Conservation (phyloP, 2,888 invertebrate species). For the Drosophila nr. perissopoda region DNA sequence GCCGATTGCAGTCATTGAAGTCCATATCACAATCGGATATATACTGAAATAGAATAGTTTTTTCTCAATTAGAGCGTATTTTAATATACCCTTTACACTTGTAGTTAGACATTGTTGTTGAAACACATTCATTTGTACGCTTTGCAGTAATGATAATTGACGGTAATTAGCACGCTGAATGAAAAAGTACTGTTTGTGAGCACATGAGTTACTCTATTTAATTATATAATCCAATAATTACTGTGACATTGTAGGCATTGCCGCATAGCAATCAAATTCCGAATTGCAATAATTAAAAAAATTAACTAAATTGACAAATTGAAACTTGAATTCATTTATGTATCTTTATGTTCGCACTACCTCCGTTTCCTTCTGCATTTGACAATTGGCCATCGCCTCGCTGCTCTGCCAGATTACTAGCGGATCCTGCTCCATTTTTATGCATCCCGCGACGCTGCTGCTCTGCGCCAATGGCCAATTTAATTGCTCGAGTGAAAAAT, state of each 20-base stretch:
- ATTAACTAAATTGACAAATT: not conserved
- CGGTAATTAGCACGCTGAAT: conserved; percentile 3
- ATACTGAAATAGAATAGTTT: conserved; percentile 14
- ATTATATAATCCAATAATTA: conserved; percentile 11
- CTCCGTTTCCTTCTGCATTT: conserved; percentile 8
- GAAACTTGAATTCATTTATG: not conserved
- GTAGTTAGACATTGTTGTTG: not conserved
- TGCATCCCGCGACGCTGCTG: not conserved
- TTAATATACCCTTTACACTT: not conserved
- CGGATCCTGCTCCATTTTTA: conserved; percentile 17
- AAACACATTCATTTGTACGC: not conserved
- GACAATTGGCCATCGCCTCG: conserved; percentile 3
- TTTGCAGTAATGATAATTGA: conserved; percentile 2
- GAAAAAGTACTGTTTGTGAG: not conserved
- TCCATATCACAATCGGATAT: conserved; percentile 9
- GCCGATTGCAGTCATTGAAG: not conserved
- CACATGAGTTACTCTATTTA: not conserved
- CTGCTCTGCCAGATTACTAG: conserved; percentile 7
- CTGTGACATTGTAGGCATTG: not conserved
- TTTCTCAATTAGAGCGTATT: not conserved
- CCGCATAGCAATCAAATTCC: no score
- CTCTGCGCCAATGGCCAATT: conserved; percentile 18
- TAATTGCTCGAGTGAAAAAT: conserved; percentile 16
- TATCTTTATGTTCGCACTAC: conserved; percentile 6
- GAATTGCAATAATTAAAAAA: not conserved